Base-by-base conservation (phyloP, 2,888 invertebrate species). In the Escarpia spicata region DNA sequence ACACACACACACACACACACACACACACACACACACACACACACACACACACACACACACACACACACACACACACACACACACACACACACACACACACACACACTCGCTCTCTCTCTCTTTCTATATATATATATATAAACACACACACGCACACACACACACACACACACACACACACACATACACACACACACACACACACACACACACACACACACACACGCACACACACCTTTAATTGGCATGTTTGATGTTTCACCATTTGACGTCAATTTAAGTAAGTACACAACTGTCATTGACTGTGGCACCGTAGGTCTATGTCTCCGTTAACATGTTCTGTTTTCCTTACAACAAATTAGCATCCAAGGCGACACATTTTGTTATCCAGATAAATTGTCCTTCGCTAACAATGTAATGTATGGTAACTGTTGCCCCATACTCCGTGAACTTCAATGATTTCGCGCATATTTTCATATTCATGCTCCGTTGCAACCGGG, bases 1-100 rank as follows among this genome's bases (percentile, higher is more conserved):
- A 45, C 45, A 45, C 45, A 45, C 45, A 2, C 45, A 45, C 45
- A 45, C 45, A 45, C 45, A 45, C 45, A 45, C 45, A 1, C 45
- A 45, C 45, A 45, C 45, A 45, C 45, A 45, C 45, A 1, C 45
- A 45, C 45, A 45, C 45, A 45, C 37, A 90, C 31, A 1, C 90
- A 90, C n/a, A 90, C n/a, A 37, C 90, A 90, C 90, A 90, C n/a
- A 90, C 90, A 90, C 90, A 45, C 45, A 45, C 45, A 45, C 45
- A 45, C 45, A 45, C 45, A 45, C 45, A 45, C 45, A 45, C 45
- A 45, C 45, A 45, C 45, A 45, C 45, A 45, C 45, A 45, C 45
- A 45, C 45, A 45, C 45, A 45, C 45, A 45, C 45, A 45, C 45
- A 58, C 58, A 52, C 43, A 92, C 43, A 52, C 52, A 92, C 43